A percentile compares a stretch with the other conserved stretches of the same genome.
Conservation (phyloP, 2,797 vertebrate genomes). For the Hemibagrus guttatus region DNA sequence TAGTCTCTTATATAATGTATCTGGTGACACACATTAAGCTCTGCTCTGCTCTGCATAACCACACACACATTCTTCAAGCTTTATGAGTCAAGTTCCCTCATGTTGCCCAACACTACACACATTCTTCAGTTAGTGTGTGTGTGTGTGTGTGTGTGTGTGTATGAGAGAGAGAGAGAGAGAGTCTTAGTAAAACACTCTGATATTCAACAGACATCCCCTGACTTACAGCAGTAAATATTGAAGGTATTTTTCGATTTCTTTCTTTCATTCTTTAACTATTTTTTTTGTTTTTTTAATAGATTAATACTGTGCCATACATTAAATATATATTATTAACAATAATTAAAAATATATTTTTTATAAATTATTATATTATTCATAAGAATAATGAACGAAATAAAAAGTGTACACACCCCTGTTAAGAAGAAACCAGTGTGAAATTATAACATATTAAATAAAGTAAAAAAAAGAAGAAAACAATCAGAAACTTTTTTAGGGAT, state of each 20-base stretch:
- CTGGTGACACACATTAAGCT: neutral
- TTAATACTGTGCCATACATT: neutral
- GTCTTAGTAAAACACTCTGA: neutral
- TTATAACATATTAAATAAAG: no score
- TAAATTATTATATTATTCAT: no score
- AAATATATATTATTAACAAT: neutral
- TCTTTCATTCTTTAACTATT: neutral
- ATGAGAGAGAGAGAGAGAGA: neutral
- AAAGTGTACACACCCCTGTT: no score
- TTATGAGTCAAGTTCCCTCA: slow-evolving; percentile 18
- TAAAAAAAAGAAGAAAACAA: no score
- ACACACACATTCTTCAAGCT: slow-evolving; percentile 14
- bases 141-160: neutral
- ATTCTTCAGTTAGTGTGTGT: neutral
- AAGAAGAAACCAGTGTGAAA: no score
- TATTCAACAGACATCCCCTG: neutral
- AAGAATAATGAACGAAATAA: no score
- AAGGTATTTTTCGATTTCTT: neutral
- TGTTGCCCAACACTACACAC: slow-evolving; percentile 17
- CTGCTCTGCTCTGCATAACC: neutral
- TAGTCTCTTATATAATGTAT: neutral
- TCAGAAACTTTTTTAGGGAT: no score
- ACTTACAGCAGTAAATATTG: neutral
- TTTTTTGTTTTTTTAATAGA: neutral
- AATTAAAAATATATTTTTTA: neutral